phyloP scores from a whole-genome alignment of 2,113 vertebrate genomes.

The Paracanthobrama guichenoti region DNA sequence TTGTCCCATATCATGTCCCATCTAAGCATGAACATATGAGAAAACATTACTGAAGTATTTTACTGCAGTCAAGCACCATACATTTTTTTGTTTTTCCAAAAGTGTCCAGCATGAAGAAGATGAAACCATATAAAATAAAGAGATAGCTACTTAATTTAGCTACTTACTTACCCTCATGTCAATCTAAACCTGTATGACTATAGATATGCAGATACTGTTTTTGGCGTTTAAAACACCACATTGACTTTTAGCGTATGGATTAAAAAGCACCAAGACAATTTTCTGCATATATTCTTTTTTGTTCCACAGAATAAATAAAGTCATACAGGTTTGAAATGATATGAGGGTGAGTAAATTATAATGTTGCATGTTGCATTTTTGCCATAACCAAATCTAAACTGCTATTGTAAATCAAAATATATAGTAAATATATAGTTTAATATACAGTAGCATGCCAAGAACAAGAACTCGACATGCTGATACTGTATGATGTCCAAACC shows the following conservation, averaged over 20 bases:
- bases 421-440: neutral
- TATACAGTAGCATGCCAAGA: neutral
- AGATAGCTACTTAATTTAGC: neutral
- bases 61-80: neutral
- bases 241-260: neutral
- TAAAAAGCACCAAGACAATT: no score
- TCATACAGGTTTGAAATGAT: neutral
- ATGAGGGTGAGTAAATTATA: neutral
- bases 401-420: neutral
- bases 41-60: constrained; percentile 7
- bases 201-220: neutral
- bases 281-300: neutral
- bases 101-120: neutral
- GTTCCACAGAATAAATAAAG: neutral
- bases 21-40: neutral
- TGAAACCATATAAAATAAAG: neutral
- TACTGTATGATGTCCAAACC: neutral
- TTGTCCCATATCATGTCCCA: constrained; percentile 2
- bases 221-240: neutral
- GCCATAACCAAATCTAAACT: neutral
- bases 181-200: neutral
- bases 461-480: neutral
- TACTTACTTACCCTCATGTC: neutral
- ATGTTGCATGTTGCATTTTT: neutral
- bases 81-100: neutral